Evolutionary conservation across 2,888 invertebrate genomes (phyloP).

Genomic region (Oscheius sp.): DNA sequence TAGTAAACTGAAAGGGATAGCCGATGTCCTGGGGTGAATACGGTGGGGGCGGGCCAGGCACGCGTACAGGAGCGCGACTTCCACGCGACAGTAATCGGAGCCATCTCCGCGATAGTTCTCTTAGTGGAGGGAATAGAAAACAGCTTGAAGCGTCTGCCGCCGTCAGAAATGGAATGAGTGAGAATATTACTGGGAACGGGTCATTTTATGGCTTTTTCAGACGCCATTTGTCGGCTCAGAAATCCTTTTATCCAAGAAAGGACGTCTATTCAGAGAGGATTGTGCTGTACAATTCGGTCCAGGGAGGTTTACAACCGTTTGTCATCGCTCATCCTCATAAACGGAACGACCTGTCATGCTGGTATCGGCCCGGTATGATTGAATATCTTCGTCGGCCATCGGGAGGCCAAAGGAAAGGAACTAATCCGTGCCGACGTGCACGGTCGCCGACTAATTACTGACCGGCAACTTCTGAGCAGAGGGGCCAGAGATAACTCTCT

Average conservation of each 20-base stretch:
- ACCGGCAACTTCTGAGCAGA: constrained; percentile 26
- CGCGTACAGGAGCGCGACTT: constrained; percentile 15
- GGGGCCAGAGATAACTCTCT: background rate
- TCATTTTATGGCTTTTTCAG: too few species aligned
- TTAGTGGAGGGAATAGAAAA: constrained; percentile 15
- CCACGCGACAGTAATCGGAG: constrained; percentile 29
- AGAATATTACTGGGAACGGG: background rate
- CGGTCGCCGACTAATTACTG: constrained; percentile 26
- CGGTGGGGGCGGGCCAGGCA: constrained; percentile 26
- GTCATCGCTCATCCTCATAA: constrained; percentile 13
- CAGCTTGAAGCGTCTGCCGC: too few species aligned
- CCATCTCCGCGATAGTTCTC: constrained; percentile 19
- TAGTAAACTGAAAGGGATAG: background rate
- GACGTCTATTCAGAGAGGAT: background rate
- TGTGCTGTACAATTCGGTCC: background rate
- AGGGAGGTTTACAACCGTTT: constrained; percentile 7
- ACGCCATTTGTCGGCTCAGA: background rate
- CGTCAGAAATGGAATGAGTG: background rate
- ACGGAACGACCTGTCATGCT: background rate
- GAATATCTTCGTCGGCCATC: constrained; percentile 26
- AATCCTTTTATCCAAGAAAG: background rate
- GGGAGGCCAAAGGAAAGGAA: constrained; percentile 16
- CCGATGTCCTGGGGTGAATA: constrained; percentile 22
- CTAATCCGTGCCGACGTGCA: constrained; percentile 29
- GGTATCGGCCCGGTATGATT: constrained; percentile 14